phyloP scores from a whole-genome alignment of 2,113 vertebrate species.

The Zosterops pallidus region DNA sequence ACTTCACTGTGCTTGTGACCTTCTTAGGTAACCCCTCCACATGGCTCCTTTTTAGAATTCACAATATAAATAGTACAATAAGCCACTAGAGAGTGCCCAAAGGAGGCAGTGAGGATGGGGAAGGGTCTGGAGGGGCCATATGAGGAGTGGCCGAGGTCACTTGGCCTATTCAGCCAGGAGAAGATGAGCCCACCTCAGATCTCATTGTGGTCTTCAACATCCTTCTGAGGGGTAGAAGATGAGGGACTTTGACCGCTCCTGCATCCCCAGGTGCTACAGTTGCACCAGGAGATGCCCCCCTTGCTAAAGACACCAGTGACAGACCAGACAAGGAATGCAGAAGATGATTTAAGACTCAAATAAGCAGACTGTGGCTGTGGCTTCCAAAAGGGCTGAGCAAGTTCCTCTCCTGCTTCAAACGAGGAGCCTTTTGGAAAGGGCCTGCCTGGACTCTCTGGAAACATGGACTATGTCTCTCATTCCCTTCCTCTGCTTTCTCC shows the following conservation, averaged over 20 bases:
- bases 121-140: too few relatives aligned
- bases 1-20: background rate
- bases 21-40: rapidly evolving
- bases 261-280: background rate
- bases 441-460: background rate
- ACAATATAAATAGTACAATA: too few relatives aligned
- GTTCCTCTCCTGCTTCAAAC: background rate
- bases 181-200: background rate
- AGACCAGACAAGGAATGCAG: background rate
- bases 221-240: too few relatives aligned
- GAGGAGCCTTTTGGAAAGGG: background rate
- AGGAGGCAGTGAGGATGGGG: background rate
- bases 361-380: background rate
- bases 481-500: background rate
- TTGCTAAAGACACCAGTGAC: background rate
- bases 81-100: background rate
- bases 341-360: background rate
- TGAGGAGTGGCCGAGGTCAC: background rate
- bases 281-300: background rate
- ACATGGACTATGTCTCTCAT: background rate
- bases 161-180: background rate
- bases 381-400: background rate
- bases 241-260: background rate
- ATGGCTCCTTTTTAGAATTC: background rate
- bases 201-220: background rate